Conservation (phyloP, 2,797 vertebrate genomes). For the Sparus aurata region DNA sequence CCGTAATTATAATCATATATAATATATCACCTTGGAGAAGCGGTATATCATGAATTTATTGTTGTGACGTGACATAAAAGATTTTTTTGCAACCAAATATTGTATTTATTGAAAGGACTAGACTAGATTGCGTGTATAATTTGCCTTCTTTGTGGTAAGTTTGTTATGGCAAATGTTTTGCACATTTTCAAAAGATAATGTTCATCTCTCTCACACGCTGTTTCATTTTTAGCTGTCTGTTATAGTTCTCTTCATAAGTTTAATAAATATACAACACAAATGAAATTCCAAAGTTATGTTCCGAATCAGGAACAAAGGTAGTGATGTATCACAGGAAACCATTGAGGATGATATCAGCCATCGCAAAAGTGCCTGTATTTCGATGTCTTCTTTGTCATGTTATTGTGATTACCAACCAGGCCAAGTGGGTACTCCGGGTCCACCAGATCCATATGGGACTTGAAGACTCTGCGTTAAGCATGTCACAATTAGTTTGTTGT, state of each 20-base stretch:
- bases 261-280: conserved; percentile 19
- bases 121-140: background rate
- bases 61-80: background rate
- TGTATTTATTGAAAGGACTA: conserved; percentile 51
- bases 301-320: background rate
- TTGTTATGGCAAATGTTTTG: conserved; percentile 24
- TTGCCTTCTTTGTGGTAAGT: background rate
- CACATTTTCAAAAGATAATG: conserved; percentile 31
- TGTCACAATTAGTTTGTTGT: background rate
- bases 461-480: background rate
- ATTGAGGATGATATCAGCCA: background rate
- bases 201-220: background rate
- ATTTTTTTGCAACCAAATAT: background rate
- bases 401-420: background rate
- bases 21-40: conserved; percentile 6
- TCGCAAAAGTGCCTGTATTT: background rate
- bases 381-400: background rate
- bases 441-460: background rate
- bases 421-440: background rate
- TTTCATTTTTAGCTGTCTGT: conserved; percentile 1
- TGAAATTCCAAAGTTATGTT: background rate
- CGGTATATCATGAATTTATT: conserved; percentile 4
- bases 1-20: conserved; percentile 6
- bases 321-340: too few relatives aligned
- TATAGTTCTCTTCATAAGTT: background rate